Percentiles rank a stretch among this genome's conserved stretches.
phyloP scores from a whole-genome alignment of 1,140 invertebrate species.

The Propsilocerus akamusi region DNA sequence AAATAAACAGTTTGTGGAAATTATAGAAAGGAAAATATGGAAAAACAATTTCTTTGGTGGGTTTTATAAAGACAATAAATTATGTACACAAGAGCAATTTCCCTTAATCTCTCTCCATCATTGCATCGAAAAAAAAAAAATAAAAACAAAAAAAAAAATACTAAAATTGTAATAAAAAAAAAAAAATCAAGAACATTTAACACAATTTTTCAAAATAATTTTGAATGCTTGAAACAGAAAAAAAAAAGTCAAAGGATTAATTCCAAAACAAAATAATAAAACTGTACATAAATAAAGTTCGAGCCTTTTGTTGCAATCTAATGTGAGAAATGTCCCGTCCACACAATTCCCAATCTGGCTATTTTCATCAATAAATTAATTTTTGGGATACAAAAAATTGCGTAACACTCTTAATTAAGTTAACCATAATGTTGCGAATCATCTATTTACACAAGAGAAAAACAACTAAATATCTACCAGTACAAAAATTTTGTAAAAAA shows the following conservation, averaged over 20 bases:
- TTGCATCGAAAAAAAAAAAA: background rate
- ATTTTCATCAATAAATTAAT: conserved; percentile 3
- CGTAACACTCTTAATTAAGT: background rate
- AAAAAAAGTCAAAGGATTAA: too few relatives aligned
- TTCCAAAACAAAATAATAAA: background rate
- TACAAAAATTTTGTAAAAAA: too few relatives aligned
- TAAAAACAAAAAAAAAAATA: background rate
- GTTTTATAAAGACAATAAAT: too few relatives aligned
- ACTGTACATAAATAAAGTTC: background rate
- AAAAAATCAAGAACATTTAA: conserved; percentile 1
- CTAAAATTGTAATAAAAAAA: background rate
- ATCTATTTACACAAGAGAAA: background rate
- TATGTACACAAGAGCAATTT: too few relatives aligned
- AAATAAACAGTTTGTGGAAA: too few relatives aligned
- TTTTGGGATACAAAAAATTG: background rate
- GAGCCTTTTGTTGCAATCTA: background rate
- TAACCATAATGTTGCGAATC: background rate
- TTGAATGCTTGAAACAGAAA: conserved; percentile 15
- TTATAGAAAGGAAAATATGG: too few relatives aligned
- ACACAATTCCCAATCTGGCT: conserved; percentile 30
- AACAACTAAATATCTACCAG: too few relatives aligned
- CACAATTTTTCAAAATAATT: background rate
- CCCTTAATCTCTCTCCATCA: too few relatives aligned
- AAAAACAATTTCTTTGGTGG: too few relatives aligned
- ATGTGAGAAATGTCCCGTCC: conserved; percentile 29